These are phyloP conservation scores for Phyto melanocephala DNA, from an alignment of 2,888 invertebrate species.

Conservation along the genomic window DNA sequence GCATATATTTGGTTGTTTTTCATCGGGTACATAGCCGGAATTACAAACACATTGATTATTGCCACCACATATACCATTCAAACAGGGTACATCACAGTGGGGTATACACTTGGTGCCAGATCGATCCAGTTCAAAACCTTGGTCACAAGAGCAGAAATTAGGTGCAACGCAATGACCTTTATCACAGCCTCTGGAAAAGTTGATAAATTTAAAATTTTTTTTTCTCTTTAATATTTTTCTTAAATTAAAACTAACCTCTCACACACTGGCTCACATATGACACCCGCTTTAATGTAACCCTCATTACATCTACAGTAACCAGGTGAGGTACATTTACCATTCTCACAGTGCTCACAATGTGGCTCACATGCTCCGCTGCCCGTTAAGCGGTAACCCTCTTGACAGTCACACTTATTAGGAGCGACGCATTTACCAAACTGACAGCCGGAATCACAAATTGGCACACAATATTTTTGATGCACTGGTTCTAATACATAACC, in stretches of 20 bases:
- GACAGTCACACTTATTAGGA: slow-evolving; percentile 73
- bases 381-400: slow-evolving; percentile 70
- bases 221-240: not conserved
- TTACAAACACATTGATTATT: slow-evolving; percentile 82
- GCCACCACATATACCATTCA: slow-evolving; percentile 86
- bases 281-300: slow-evolving; percentile 80
- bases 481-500: slow-evolving; percentile 76
- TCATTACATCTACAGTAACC: slow-evolving; percentile 81
- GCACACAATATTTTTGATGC: slow-evolving; percentile 73
- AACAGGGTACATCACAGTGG: slow-evolving; percentile 83
- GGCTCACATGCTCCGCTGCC: slow-evolving; percentile 75
- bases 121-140: slow-evolving; percentile 72
- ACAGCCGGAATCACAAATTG: slow-evolving; percentile 75
- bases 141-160: slow-evolving; percentile 75
- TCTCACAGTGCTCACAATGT: slow-evolving; percentile 77
- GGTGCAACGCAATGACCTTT: slow-evolving; percentile 79
- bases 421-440: slow-evolving; percentile 72
- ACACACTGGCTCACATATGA: slow-evolving; percentile 76
- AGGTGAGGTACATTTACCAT: slow-evolving; percentile 82
- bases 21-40: slow-evolving; percentile 80
- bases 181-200: slow-evolving; percentile 71
- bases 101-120: slow-evolving; percentile 79
- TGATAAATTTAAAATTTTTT: not conserved
- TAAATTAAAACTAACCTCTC: slow-evolving; percentile 68
- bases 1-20: slow-evolving; percentile 79